Evolutionary conservation across 92 coral and sea anemone genomes (phyloP), one percentile per base, ranked within the genome.

Genomic region (Epizoanthus rinbou): DNA sequence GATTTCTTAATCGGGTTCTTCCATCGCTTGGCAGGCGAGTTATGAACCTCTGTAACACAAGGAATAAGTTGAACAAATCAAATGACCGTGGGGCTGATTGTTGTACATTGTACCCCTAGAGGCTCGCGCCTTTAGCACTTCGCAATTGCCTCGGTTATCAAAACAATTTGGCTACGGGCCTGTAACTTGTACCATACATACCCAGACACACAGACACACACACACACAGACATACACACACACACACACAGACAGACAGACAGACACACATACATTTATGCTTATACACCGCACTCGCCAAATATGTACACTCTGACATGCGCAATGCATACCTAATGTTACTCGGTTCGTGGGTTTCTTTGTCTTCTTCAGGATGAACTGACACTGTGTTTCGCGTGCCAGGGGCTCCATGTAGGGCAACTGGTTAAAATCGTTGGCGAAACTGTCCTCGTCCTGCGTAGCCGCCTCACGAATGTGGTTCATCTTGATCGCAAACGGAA

Each of bases 401-500:
- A 88, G 59, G 15, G 98, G 92, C 53, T 96, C 98, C 88, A 96
- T 94, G 4, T 85, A 69, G 24, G 99, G 99, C 47, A 92, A 85
- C 37, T 94, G 91, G 43, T 92, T 90, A 79, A 84, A 91, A 76
- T 93, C 99, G 53, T 93, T 91, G 3, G 86, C 90, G 37, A 87
- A 84, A 24, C 94, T 97, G 47, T 89, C 89, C 19, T 92, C 99
- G 19, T 96, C 99, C 43, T 92, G 86, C 14, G 90, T 56, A 35
- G 98, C 91, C 13, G 87, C 94, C 82, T 97, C 98, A 14, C 98
- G 94, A 35, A 92, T 89, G 75, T 97, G 99, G 79, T 92, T 97
- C 99, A 97, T 94, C 87, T 97, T 95, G 80, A 97, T 97, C 9
- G 99, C 97, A 80, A 97, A 97, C 16, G 99, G 99, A 82, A 87